phyloP scores from a whole-genome alignment of 2,797 vertebrate genomes.

The Eremophila alpestris region DNA sequence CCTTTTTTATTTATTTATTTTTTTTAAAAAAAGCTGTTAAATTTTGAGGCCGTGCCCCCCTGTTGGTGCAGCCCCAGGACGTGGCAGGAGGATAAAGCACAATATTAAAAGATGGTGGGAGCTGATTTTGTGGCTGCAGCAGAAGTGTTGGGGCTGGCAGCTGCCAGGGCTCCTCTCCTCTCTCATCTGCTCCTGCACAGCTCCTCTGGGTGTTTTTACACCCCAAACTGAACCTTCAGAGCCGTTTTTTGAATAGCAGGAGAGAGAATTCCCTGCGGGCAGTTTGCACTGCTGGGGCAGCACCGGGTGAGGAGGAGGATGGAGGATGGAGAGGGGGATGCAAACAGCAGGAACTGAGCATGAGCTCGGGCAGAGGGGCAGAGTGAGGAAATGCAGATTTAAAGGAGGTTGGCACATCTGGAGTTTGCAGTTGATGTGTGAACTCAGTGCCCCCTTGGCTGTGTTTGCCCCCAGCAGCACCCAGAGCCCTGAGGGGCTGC shows the following conservation, averaged over 20 bases:
- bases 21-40: neutral
- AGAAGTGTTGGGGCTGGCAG: neutral
- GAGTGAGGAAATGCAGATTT: neutral
- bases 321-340: neutral
- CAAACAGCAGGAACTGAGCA: neutral
- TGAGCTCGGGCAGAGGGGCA: neutral
- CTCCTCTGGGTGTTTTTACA: neutral
- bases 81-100: neutral
- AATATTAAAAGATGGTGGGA: neutral
- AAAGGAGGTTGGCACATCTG: neutral
- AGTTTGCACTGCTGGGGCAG: no score
- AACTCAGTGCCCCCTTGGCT: neutral
- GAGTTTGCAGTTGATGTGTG: neutral
- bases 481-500: neutral
- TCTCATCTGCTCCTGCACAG: neutral
- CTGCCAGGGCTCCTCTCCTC: neutral
- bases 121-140: neutral
- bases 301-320: accelerated
- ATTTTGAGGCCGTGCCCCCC: neutral
- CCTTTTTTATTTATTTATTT: no score
- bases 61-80: neutral
- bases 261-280: neutral
- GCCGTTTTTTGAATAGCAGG: neutral
- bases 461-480: neutral
- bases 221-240: neutral